A percentile compares a stretch with the other conserved stretches of the same genome.
phyloP scores from a whole-genome alignment of 2,888 invertebrate genomes.

The Exocentrus adspersus region DNA sequence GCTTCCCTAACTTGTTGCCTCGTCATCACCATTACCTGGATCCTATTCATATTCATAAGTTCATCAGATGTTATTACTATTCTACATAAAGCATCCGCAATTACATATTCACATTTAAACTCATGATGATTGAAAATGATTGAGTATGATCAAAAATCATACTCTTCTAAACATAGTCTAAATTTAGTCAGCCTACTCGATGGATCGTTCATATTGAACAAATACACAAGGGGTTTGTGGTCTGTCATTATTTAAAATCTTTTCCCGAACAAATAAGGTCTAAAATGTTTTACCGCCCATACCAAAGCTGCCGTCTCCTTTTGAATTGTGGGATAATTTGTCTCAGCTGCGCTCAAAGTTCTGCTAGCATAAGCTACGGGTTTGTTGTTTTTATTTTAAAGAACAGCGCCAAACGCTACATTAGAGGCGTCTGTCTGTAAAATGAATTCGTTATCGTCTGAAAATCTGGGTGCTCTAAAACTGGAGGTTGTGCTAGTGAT shows the following conservation, averaged over 20 bases:
- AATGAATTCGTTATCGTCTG: conserved; percentile 12
- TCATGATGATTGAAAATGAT: too few relatives aligned
- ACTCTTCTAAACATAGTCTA: neutral
- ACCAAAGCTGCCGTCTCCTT: conserved; percentile 8
- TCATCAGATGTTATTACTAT: conserved; percentile 23
- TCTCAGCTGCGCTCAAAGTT: neutral
- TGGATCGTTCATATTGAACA: conserved; percentile 8
- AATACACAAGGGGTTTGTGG: neutral
- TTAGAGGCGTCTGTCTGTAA: conserved; percentile 13
- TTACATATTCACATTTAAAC: neutral
- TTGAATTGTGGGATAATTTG: conserved; percentile 1
- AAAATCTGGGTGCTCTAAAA: conserved; percentile 21
- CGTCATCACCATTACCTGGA: neutral
- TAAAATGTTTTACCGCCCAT: conserved; percentile 1
- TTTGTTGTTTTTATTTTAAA: conserved; percentile 14
- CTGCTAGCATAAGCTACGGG: conserved; percentile 11
- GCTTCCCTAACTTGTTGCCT: neutral
- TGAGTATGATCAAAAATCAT: too few relatives aligned
- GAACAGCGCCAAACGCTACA: conserved; percentile 7
- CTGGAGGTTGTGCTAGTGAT: conserved; percentile 7
- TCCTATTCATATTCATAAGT: neutral
- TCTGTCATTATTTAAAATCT: neutral
- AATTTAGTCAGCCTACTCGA: neutral
- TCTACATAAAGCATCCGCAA: conserved; percentile 25
- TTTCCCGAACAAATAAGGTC: conserved; percentile 1